Percentiles rank a stretch among this genome's conserved stretches.
These are phyloP conservation scores for Sphaeridia pumilis DNA, from an alignment of 2,888 invertebrate genomes.

Conservation along the genomic window DNA sequence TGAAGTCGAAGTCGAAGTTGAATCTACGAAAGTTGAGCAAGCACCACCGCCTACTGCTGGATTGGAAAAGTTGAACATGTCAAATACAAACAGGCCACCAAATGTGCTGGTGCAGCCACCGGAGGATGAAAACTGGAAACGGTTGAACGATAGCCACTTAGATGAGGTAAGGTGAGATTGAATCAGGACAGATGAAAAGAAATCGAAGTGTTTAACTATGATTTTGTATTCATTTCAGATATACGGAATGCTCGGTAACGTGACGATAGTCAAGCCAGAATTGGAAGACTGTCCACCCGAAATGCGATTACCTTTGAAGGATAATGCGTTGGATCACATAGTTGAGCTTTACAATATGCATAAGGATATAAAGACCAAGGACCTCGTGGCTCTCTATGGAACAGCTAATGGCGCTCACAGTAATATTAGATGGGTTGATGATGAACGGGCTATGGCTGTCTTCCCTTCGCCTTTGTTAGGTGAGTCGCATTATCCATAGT, in stretches of 20 bases:
- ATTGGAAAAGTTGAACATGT: too few species aligned
- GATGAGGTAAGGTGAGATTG: conserved; percentile 4
- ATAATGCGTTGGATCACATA: conserved; percentile 11
- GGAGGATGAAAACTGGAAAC: conserved; percentile 14
- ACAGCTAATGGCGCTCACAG: conserved; percentile 4
- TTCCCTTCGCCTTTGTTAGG: conserved; percentile 11
- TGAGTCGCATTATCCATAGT: neutral
- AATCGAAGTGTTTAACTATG: neutral
- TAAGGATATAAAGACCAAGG: conserved; percentile 11
- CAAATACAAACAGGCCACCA: too few species aligned
- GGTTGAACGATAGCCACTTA: conserved; percentile 7
- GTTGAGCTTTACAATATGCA: conserved; percentile 15
- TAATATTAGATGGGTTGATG: conserved; percentile 13
- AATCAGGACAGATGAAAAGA: neutral
- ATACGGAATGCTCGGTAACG: conserved; percentile 8
- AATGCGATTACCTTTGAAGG: conserved; percentile 7
- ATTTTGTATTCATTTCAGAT: conserved; percentile 9
- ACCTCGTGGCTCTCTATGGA: conserved; percentile 3
- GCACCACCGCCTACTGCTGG: neutral
- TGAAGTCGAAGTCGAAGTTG: neutral
- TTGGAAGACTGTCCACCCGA: conserved; percentile 2
- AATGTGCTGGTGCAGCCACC: conserved; percentile 9
- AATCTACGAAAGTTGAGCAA: neutral
- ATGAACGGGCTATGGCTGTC: conserved; percentile 7
- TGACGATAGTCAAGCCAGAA: conserved; percentile 13